Percentiles rank a stretch among this genome's conserved stretches.
Evolutionary conservation across 2,888 invertebrate genomes (phyloP).

Genomic region (Rapana venosa): DNA sequence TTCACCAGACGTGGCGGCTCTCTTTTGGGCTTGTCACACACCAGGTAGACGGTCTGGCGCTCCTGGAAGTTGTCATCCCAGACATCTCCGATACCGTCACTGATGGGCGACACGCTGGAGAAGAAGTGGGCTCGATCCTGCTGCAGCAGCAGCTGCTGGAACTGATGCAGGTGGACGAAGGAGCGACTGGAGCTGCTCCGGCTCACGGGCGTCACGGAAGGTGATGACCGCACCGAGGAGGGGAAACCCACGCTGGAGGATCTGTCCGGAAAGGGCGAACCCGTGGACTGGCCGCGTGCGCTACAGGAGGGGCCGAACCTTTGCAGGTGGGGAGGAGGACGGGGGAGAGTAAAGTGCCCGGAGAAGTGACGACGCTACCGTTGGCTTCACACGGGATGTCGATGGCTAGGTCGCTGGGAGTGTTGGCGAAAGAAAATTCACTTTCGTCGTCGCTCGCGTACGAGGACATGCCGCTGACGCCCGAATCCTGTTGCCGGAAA

Average conservation of each 20-base stretch:
- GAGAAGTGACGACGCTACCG: background rate
- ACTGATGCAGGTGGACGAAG: conserved; percentile 38
- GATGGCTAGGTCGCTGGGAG: background rate
- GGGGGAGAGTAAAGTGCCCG: background rate
- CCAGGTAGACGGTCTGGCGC: conserved; percentile 39
- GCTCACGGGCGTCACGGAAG: background rate
- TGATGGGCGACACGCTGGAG: conserved; percentile 4
- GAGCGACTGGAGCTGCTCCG: conserved; percentile 26
- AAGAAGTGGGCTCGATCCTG: conserved; percentile 20
- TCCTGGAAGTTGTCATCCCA: background rate
- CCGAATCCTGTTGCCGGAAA: background rate
- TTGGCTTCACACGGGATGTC: background rate
- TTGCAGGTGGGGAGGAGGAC: background rate
- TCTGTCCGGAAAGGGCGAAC: background rate
- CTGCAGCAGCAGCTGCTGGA: conserved; percentile 31
- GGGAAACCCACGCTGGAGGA: background rate
- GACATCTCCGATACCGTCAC: background rate
- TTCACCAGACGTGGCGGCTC: conserved; percentile 33
- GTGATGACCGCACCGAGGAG: background rate
- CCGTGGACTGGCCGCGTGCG: background rate
- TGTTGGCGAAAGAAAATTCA: background rate
- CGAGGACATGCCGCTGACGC: background rate
- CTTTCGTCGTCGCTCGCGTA: conserved; percentile 3
- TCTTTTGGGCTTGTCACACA: conserved; percentile 20
- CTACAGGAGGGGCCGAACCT: background rate